phyloP scores from a whole-genome alignment of 1,140 invertebrate genomes.

The Eubasilissa regina region DNA sequence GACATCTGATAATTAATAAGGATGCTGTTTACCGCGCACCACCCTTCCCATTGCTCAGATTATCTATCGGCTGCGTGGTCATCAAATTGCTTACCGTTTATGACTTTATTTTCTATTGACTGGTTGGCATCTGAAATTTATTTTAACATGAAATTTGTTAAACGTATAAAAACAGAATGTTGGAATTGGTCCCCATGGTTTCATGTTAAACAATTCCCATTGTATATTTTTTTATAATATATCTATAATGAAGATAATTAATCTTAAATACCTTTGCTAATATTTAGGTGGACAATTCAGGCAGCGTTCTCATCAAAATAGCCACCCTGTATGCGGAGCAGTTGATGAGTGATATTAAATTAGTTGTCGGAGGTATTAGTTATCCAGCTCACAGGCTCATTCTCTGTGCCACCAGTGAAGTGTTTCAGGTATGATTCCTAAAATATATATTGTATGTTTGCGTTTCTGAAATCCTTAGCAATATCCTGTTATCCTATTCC shows the following conservation, averaged over 20 bases:
- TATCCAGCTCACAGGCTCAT: slow-evolving; percentile 94
- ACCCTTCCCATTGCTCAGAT: not conserved
- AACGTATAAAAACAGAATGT: not conserved
- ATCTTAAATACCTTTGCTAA: not conserved
- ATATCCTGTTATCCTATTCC: too few relatives aligned
- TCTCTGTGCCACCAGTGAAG: slow-evolving; percentile 94
- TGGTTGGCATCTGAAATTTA: too few relatives aligned
- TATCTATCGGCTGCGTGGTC: not conserved
- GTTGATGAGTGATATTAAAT: slow-evolving; percentile 88
- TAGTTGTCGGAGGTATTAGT: slow-evolving; percentile 84
- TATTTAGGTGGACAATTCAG: slow-evolving; percentile 85
- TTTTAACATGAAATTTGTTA: not conserved
- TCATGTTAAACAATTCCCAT: too few relatives aligned
- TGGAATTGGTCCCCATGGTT: not conserved
- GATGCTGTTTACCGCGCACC: too few relatives aligned
- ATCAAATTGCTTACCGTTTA: too few relatives aligned
- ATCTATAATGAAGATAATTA: too few relatives aligned
- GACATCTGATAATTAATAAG: too few relatives aligned
- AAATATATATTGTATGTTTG: not conserved
- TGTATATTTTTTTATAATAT: too few relatives aligned
- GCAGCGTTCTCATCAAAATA: slow-evolving; percentile 85
- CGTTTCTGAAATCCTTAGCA: too few relatives aligned
- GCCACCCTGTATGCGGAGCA: slow-evolving; percentile 86
- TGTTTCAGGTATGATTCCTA: slow-evolving; percentile 83
- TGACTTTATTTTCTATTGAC: too few relatives aligned